Base-by-base conservation (phyloP, 2,888 invertebrate genomes). In the Abscondita cerata region DNA sequence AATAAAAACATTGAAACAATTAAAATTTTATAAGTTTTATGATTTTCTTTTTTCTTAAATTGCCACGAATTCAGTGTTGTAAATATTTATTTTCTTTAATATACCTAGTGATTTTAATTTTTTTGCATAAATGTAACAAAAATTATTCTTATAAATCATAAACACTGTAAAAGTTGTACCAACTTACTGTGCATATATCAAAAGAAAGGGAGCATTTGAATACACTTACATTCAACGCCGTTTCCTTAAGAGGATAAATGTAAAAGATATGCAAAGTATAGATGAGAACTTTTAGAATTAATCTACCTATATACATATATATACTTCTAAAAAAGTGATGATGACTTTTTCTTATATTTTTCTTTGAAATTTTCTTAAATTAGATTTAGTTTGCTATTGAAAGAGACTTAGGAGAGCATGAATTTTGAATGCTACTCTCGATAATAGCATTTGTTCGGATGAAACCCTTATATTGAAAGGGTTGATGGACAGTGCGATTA, bases 401-500 rank as follows among this genome's bases (percentile, higher is more conserved):
- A 33, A 13, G 16, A 48, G 13, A 48, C 2, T 25, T 18, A 6
- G 46, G 8, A 19, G 3, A 8, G 25, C 3, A 12, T 13, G n/a
- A 34, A 51, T 51, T 15, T 33, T 15, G 12, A 36, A 2, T 16
- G 51, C 6, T 36, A 11, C n/a, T 52, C 34, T 54, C 12, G 44
- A 54, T 46, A 54, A 54, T 33, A 46, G 18, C 31, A 18, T 36
- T 50, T 38, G 40, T 50, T 36, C 13, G 36, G 46, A 47, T 48
- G 48, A 56, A 19, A 8, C 47, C 31, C 13, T 20, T 3, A 34
- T 51, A 34, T 18, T 31, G 51, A 19, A 51, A 56, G 57, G 57
- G 51, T 56, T 57, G 44, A 50, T 34, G 50, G 48, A 54, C 59
- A 38, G 18, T 20, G 15, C 53, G 54, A 54, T 59, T 54, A 48